phyloP scores from a whole-genome alignment of 92 coral and sea anemone genomes.

The Epizoanthus ramosus region DNA sequence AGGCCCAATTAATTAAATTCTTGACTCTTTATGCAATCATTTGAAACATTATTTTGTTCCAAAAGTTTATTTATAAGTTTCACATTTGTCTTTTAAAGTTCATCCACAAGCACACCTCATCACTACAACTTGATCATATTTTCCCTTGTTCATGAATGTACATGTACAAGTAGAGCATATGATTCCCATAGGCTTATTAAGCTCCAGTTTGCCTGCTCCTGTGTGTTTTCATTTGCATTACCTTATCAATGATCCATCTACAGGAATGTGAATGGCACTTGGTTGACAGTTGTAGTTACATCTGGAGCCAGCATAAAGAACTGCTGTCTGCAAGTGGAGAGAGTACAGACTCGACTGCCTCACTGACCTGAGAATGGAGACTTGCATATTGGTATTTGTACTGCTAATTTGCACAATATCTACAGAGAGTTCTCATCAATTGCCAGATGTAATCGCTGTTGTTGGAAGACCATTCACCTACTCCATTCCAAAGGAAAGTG shows the following conservation, averaged over 20 bases:
- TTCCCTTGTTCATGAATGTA: too few relatives aligned
- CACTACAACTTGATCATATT: too few relatives aligned
- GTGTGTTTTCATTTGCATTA: conserved; percentile 24
- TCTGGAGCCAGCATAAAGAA: conserved; percentile 15
- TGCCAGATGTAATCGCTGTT: conserved; percentile 82
- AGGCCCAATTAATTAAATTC: too few relatives aligned
- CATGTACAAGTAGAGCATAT: too few relatives aligned
- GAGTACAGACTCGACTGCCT: not conserved
- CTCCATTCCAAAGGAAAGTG: conserved; percentile 59
- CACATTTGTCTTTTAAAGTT: too few relatives aligned
- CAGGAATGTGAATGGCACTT: conserved; percentile 34
- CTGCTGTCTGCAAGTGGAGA: conserved; percentile 7
- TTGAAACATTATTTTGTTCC: too few relatives aligned
- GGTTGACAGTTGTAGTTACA: conserved; percentile 19
- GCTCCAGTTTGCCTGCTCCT: too few relatives aligned
- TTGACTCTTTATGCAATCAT: too few relatives aligned
- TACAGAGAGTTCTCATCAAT: conserved; percentile 27
- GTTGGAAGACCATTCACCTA: conserved; percentile 86
- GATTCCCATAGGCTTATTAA: too few relatives aligned
- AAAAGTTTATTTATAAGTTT: too few relatives aligned
- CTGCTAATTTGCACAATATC: conserved; percentile 29
- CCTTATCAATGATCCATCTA: conserved; percentile 30
- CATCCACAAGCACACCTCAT: too few relatives aligned
- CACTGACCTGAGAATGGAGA: conserved; percentile 21
- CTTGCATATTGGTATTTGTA: not conserved